Evolutionary conservation across 2,888 invertebrate genomes (phyloP).

Genomic region (Melanotus villosus): DNA sequence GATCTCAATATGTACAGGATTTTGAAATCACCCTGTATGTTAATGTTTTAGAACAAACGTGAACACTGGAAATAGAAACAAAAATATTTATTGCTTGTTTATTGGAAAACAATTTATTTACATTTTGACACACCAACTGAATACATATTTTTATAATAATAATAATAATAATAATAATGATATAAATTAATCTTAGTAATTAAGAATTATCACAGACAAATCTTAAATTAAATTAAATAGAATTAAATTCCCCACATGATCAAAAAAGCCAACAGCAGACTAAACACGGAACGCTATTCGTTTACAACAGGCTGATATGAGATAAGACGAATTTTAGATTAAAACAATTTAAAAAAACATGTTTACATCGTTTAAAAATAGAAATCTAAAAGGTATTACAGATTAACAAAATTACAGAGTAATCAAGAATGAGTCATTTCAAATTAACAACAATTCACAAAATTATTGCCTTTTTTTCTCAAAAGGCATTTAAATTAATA

Average conservation of each 20-base stretch:
- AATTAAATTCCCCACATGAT: not conserved
- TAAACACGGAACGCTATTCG: no score
- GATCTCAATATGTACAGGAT: no score
- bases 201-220: slow-evolving; percentile 22
- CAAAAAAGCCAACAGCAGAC: no score
- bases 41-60: no score
- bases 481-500: no score
- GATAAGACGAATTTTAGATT: not conserved
- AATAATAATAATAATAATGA: no score
- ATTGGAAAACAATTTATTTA: slow-evolving; percentile 20
- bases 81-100: slow-evolving; percentile 1
- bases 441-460: no score
- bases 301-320: not conserved
- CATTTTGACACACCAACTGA: slow-evolving; percentile 16
- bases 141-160: not conserved
- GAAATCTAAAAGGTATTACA: not conserved
- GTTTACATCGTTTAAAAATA: slow-evolving; percentile 15
- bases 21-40: no score
- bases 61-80: not conserved
- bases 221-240: slow-evolving; percentile 13
- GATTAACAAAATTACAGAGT: not conserved
- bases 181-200: slow-evolving; percentile 15
- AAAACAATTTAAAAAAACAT: no score
- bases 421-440: not conserved
- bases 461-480: no score